Evolutionary conservation across 2,113 vertebrate species (phyloP).

Genomic region (Syngnathoides biaculeatus): DNA sequence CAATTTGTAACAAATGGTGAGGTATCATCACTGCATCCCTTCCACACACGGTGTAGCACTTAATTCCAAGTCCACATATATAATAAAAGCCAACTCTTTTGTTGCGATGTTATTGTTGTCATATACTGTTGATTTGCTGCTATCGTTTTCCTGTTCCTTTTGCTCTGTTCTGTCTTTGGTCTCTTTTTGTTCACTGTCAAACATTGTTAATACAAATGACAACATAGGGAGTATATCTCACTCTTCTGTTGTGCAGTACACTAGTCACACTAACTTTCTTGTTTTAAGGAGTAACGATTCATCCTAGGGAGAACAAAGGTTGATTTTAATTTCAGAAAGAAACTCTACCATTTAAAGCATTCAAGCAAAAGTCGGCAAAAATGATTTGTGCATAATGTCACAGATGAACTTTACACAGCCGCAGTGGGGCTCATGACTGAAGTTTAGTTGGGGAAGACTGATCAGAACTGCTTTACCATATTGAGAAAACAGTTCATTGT

Average conservation of each 20-base stretch:
- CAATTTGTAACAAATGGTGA: neutral
- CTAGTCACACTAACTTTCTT: neutral
- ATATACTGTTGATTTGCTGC: neutral
- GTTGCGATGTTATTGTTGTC: neutral
- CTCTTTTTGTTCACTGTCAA: neutral
- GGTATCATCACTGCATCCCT: neutral
- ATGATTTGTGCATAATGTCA: neutral
- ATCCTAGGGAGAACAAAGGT: neutral
- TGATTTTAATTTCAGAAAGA: neutral
- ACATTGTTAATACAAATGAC: neutral
- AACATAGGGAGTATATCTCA: neutral
- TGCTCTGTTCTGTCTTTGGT: neutral
- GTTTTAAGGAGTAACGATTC: neutral
- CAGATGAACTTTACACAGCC: neutral
- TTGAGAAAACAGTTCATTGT: constrained; percentile 30
- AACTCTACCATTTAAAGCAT: neutral
- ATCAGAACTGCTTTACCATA: neutral
- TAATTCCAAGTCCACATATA: neutral
- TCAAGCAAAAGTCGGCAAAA: neutral
- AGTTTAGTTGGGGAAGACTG: neutral
- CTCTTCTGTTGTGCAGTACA: neutral
- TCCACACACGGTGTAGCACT: neutral
- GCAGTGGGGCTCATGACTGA: neutral
- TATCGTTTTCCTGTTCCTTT: neutral
- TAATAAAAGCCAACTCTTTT: neutral